Evolutionary conservation across 2,888 invertebrate genomes (phyloP), one percentile per base, ranked within the genome.

Genomic region (Oligia latruncula): DNA sequence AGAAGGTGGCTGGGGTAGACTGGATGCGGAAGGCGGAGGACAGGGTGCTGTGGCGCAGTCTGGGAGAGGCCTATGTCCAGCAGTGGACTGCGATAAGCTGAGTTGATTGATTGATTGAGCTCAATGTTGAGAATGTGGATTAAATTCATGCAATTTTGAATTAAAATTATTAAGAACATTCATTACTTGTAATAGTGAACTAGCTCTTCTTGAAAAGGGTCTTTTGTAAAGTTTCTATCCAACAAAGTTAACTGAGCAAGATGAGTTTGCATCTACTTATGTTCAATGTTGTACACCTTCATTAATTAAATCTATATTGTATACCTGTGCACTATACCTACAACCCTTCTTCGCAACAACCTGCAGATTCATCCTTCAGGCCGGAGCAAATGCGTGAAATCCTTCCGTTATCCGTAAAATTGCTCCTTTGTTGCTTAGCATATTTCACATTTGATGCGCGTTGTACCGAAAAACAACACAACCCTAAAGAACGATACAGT

Each of bases 381-480:
- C 72, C 23, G 66, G 29, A 20, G 71, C 43, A 76, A 82, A 84
- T 73, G 52, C 46, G 55, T 55, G n/a, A 82, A 81, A 67, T 78
- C 65, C 43, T 71, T 64, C 68, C 66, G 68, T 71, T 72, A 75
- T 29, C 58, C 75, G 75, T 78, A 79, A 81, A 70, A 67, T 46
- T 58, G 62, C 71, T 80, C 71, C 71, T 88, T 83, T 88, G 80
- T 84, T 84, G 77, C 74, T 80, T 84, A 35, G n/a, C 78, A 84
- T 84, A 86, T 89, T 87, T 82, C 74, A 81, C 77, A 78, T 87
- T 86, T 84, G 81, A 74, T 82, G 86, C 78, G 77, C 79, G 43
- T 79, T 83, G 62, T 77, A 77, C 71, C 70, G 74, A 78, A 86
- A 89, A 80, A 84, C 79, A 83, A 80, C 68, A 82, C 13, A 77